These are phyloP conservation scores for Dexiosoma caninum DNA, from an alignment of 2,888 invertebrate genomes.

Conservation along the genomic window DNA sequence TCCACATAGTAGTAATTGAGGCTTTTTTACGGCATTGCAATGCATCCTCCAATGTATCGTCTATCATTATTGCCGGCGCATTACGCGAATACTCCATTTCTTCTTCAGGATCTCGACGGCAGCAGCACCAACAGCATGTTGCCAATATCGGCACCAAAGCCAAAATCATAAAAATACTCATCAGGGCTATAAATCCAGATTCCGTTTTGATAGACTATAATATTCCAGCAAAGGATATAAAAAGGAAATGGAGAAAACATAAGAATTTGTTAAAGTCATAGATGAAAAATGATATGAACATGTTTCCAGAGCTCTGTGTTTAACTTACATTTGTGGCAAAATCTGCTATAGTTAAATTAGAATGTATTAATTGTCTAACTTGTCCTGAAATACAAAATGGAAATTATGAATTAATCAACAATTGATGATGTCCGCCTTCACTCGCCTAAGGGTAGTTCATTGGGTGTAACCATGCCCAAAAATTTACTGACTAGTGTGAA, in stretches of 20 bases:
- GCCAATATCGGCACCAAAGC: slow-evolving; percentile 83
- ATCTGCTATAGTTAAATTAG: slow-evolving; percentile 74
- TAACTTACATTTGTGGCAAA: slow-evolving; percentile 75
- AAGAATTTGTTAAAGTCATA: background rate
- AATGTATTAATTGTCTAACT: slow-evolving; percentile 75
- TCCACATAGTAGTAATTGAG: slow-evolving; percentile 73
- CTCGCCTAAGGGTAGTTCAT: slow-evolving; percentile 78
- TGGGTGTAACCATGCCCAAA: slow-evolving; percentile 77
- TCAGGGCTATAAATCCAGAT: slow-evolving; percentile 83
- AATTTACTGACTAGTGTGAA: slow-evolving; percentile 78
- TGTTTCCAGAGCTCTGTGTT: background rate
- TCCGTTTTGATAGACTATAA: slow-evolving; percentile 84
- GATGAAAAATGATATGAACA: background rate
- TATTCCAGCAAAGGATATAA: background rate
- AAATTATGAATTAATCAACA: too few relatives aligned
- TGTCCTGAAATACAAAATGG: slow-evolving; percentile 69
- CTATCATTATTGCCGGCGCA: slow-evolving; percentile 73
- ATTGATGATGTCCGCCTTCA: too few relatives aligned
- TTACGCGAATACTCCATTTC: slow-evolving; percentile 74
- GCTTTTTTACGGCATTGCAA: slow-evolving; percentile 74
- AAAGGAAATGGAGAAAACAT: background rate
- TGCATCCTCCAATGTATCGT: slow-evolving; percentile 73
- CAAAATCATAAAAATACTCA: slow-evolving; percentile 82
- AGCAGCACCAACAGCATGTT: slow-evolving; percentile 79
- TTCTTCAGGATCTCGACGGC: slow-evolving; percentile 77